Conservation (phyloP, 1,140 invertebrate genomes). For the Neodiprion virginianus region DNA sequence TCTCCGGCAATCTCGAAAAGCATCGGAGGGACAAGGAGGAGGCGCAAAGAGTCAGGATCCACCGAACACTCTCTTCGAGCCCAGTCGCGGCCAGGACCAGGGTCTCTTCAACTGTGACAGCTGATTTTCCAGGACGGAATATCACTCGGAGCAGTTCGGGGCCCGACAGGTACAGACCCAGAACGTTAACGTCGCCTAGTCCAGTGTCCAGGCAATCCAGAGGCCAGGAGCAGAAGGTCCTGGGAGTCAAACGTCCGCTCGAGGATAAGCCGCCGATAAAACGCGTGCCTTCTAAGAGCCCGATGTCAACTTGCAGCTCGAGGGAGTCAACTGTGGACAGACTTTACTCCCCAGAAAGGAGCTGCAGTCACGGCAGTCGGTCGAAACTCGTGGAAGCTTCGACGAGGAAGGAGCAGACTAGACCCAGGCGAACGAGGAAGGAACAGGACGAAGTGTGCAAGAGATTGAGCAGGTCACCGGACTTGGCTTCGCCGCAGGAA, state of each 20-base stretch:
- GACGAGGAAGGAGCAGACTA: not conserved
- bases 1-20: slow-evolving; percentile 65
- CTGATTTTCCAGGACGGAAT: slow-evolving; percentile 34
- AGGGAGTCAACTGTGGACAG: slow-evolving; percentile 17
- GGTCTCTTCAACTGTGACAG: slow-evolving; percentile 5
- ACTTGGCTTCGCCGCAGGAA: slow-evolving; percentile 66
- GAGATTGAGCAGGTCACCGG: slow-evolving; percentile 59
- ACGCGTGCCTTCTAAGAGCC: slow-evolving; percentile 23
- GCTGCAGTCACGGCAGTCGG: slow-evolving; percentile 13
- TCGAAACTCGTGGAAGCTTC: not conserved
- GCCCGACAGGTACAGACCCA: not conserved
- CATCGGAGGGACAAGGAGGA: slow-evolving; percentile 57
- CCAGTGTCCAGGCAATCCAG: slow-evolving; percentile 29
- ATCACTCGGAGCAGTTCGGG: slow-evolving; percentile 27
- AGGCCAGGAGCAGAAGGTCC: slow-evolving; percentile 25
- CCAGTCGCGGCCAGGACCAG: slow-evolving; percentile 21
- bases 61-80: slow-evolving; percentile 51
- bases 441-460: slow-evolving; percentile 45
- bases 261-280: slow-evolving; percentile 28
- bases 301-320: slow-evolving; percentile 11
- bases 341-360: slow-evolving; percentile 14
- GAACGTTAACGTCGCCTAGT: slow-evolving; percentile 28
- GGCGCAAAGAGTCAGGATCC: slow-evolving; percentile 41
- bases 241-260: slow-evolving; percentile 21
- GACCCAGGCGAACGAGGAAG: slow-evolving; percentile 36